Percentiles rank a stretch among this genome's conserved stretches.
These are phyloP conservation scores for Caracal caracal DNA, from an alignment of 2,113 vertebrate genomes.

Conservation along the genomic window DNA sequence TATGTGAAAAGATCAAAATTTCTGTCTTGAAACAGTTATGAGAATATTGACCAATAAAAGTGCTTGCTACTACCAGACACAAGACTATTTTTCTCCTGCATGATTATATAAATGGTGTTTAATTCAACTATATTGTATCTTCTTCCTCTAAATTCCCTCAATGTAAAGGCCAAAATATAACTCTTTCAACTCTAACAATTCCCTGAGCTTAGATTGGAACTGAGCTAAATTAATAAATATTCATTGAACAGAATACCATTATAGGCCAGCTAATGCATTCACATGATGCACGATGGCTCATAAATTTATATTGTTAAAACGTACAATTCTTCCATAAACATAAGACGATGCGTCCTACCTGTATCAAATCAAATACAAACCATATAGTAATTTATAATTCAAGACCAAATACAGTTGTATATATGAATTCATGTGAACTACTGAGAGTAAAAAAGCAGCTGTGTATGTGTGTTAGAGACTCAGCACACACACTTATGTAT, in stretches of 20 bases:
- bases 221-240: slow-evolving; percentile 26
- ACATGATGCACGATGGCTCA: not conserved
- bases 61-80: not conserved
- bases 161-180: not conserved
- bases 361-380: not conserved
- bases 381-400: not conserved
- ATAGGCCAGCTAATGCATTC: not conserved
- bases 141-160: not conserved
- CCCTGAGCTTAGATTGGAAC: not conserved
- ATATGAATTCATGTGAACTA: not conserved
- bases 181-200: not conserved
- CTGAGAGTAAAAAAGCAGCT: not conserved
- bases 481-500: not conserved
- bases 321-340: not conserved
- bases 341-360: not conserved
- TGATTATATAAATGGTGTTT: not conserved
- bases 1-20: not conserved
- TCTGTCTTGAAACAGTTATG: not conserved
- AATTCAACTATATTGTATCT: not conserved
- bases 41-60: not conserved
- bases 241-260: not conserved
- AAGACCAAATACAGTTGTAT: not conserved
- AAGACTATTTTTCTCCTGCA: not conserved
- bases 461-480: not conserved
- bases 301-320: slow-evolving; percentile 33